phyloP scores from a whole-genome alignment of 2,797 vertebrate genomes.

The Vultur gryphus region DNA sequence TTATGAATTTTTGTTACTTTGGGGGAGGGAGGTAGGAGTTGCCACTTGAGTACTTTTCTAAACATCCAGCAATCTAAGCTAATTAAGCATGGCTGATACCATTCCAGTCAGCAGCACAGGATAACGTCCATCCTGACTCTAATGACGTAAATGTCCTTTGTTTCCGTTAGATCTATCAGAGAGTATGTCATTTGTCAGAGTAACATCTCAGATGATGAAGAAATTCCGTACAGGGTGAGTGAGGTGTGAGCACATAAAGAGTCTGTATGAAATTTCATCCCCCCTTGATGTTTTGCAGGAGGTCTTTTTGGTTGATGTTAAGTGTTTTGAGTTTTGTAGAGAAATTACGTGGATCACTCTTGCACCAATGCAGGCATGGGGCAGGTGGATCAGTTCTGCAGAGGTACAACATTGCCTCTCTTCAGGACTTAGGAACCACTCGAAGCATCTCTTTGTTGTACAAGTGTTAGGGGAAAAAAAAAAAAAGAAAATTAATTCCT shows the following conservation, averaged over 20 bases:
- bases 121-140: constrained; percentile 64
- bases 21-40: background rate
- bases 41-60: constrained; percentile 3
- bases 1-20: background rate
- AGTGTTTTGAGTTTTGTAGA: background rate
- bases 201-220: background rate
- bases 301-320: background rate
- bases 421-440: background rate
- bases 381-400: background rate
- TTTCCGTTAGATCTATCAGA: constrained; percentile 26
- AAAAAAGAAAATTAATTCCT: background rate
- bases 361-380: background rate
- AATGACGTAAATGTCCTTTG: constrained; percentile 63
- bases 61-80: background rate
- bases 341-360: background rate
- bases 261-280: background rate
- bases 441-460: background rate
- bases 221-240: background rate
- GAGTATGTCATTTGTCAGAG: background rate
- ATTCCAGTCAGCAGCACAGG: constrained; percentile 69
- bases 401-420: background rate
- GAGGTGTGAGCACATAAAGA: background rate
- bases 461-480: background rate
- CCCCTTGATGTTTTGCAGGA: background rate
- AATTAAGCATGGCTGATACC: constrained; percentile 65